These are phyloP conservation scores for Diplodus puntazzo DNA, from an alignment of 2,797 vertebrate species.

Conservation along the genomic window DNA sequence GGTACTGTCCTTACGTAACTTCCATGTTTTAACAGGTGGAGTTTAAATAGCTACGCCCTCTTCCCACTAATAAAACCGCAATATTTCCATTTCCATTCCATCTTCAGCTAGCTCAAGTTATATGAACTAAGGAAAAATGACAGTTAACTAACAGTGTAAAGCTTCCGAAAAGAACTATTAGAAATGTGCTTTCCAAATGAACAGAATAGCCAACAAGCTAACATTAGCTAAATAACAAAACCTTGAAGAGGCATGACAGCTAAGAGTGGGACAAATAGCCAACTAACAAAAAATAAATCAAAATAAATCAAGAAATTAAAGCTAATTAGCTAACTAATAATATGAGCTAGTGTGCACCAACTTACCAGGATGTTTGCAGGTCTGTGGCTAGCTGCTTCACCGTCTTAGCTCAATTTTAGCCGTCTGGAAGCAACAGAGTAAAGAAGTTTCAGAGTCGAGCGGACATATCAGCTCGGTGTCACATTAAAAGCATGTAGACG, in stretches of 20 bases:
- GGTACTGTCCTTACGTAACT: not conserved
- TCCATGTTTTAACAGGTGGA: not conserved
- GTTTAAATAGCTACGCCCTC: not conserved
- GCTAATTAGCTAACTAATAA: too few relatives aligned
- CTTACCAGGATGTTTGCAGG: too few relatives aligned
- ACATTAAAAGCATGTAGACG: too few relatives aligned
- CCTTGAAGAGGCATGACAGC: not conserved
- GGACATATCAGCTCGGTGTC: too few relatives aligned
- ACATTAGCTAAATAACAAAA: not conserved
- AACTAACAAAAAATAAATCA: too few relatives aligned
- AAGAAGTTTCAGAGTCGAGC: too few relatives aligned
- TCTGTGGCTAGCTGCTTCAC: too few relatives aligned
- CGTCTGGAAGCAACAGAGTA: too few relatives aligned
- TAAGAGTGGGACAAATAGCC: not conserved
- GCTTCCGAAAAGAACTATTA: not conserved
- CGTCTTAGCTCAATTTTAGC: too few relatives aligned
- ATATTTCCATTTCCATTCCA: not conserved
- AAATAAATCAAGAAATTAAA: too few relatives aligned
- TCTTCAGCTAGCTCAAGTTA: not conserved
- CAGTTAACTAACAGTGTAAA: not conserved
- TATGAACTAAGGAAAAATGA: not conserved
- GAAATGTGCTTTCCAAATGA: not conserved
- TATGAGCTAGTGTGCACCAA: too few relatives aligned
- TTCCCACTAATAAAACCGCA: not conserved
- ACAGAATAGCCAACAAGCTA: not conserved